These are phyloP conservation scores for Drosophila affinis DNA, from an alignment of 2,888 invertebrate species.

Conservation along the genomic window DNA sequence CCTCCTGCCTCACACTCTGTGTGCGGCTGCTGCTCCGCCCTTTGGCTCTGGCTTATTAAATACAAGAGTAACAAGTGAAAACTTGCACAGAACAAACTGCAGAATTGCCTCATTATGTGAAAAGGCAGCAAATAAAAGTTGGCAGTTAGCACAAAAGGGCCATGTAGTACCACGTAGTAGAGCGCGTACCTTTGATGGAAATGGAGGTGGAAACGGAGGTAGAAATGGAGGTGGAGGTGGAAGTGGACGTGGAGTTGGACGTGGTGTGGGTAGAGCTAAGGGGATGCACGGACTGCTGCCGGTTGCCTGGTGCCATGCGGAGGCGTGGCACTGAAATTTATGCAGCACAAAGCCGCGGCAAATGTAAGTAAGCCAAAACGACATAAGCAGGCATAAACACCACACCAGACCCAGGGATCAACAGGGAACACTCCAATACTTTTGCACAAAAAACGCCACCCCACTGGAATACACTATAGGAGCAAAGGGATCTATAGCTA, in stretches of 20 bases:
- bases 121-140: conserved; percentile 64
- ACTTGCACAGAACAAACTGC: conserved; percentile 42
- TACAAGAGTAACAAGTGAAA: conserved; percentile 53
- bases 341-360: conserved; percentile 76
- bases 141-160: conserved; percentile 72
- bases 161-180: conserved; percentile 40
- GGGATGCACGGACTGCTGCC: neutral
- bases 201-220: too few relatives aligned
- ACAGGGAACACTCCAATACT: conserved; percentile 4
- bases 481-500: neutral
- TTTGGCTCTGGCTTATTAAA: conserved; percentile 52
- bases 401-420: conserved; percentile 27
- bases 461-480: conserved; percentile 11
- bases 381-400: conserved; percentile 77
- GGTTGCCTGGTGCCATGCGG: neutral
- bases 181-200: too few relatives aligned
- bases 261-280: neutral
- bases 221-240: neutral
- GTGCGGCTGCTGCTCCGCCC: neutral
- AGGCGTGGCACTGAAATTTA: conserved; percentile 63
- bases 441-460: neutral
- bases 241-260: conserved; percentile 3
- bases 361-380: conserved; percentile 77
- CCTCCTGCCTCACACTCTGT: neutral
- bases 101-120: conserved; percentile 73